These are phyloP conservation scores for Cheilosia vernalis DNA, from an alignment of 2,888 invertebrate genomes.

Conservation along the genomic window DNA sequence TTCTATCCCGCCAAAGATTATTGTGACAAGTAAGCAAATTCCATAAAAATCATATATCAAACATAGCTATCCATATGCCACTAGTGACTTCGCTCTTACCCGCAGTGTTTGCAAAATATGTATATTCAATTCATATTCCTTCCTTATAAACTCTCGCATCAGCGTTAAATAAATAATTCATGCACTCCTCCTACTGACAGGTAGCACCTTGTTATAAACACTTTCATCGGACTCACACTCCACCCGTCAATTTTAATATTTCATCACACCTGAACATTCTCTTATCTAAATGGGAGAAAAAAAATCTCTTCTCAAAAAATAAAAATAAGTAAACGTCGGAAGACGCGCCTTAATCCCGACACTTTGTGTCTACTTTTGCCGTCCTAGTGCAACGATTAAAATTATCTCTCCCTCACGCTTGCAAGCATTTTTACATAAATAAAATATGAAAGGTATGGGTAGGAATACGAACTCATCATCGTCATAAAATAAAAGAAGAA, in stretches of 20 bases:
- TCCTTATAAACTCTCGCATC: constrained; percentile 15
- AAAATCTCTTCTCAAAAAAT: constrained; percentile 8
- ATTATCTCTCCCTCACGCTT: constrained; percentile 40
- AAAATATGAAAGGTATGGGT: constrained; percentile 25
- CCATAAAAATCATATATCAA: constrained; percentile 44
- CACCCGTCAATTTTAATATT: constrained; percentile 57
- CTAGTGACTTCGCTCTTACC: constrained; percentile 15
- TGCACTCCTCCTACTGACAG: constrained; percentile 36
- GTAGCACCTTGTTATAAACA: constrained; percentile 38
- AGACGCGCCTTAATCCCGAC: constrained; percentile 8
- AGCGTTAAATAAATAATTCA: constrained; percentile 22
- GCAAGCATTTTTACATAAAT: constrained; percentile 44
- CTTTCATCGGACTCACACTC: constrained; percentile 47
- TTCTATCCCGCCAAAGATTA: constrained; percentile 8
- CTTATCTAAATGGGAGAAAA: constrained; percentile 41
- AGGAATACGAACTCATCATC: neutral
- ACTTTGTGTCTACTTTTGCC: constrained; percentile 12
- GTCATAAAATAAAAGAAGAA: constrained; percentile 2
- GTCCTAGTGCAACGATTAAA: constrained; percentile 44
- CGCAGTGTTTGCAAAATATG: neutral
- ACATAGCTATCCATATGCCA: constrained; percentile 34
- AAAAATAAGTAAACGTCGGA: neutral
- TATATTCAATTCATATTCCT: constrained; percentile 3
- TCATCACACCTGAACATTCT: constrained; percentile 42
- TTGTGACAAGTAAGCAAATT: constrained; percentile 4